phyloP scores from a whole-genome alignment of 2,888 invertebrate species.

The Aphrophora alni region DNA sequence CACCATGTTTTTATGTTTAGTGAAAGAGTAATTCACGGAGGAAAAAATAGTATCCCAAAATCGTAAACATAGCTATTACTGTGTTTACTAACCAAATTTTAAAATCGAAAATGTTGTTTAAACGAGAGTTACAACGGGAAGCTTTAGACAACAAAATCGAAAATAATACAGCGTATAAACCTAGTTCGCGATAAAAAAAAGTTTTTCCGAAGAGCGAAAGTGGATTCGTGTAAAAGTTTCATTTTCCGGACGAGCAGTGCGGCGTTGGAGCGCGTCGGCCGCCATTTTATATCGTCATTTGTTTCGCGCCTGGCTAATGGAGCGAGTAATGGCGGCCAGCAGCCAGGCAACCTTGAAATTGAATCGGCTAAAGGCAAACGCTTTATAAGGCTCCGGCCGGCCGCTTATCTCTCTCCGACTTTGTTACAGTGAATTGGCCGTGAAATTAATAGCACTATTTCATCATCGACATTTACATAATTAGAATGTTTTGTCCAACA shows the following conservation, averaged over 20 bases:
- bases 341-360: slow-evolving; percentile 43
- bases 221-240: slow-evolving; percentile 41
- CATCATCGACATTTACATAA: slow-evolving; percentile 1
- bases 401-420: slow-evolving; percentile 14
- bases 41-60: too few species aligned
- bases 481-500: not conserved
- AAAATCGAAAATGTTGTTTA: too few species aligned
- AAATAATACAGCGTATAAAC: too few species aligned
- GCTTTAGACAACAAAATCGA: too few species aligned
- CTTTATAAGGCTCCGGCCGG: slow-evolving; percentile 31
- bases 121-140: too few species aligned
- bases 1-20: too few species aligned
- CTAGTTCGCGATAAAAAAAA: too few species aligned
- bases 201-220: not conserved
- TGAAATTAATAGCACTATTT: not conserved
- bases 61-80: too few species aligned
- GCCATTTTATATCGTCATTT: slow-evolving; percentile 43
- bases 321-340: slow-evolving; percentile 42
- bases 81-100: too few species aligned
- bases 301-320: slow-evolving; percentile 42
- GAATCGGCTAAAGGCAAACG: slow-evolving; percentile 40
- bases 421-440: slow-evolving; percentile 4
- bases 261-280: slow-evolving; percentile 39
- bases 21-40: too few species aligned
- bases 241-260: slow-evolving; percentile 40